Percentiles rank a stretch among this genome's conserved stretches.
phyloP scores from a whole-genome alignment of 2,797 vertebrate species.

The Pantherophis alleghaniensis region DNA sequence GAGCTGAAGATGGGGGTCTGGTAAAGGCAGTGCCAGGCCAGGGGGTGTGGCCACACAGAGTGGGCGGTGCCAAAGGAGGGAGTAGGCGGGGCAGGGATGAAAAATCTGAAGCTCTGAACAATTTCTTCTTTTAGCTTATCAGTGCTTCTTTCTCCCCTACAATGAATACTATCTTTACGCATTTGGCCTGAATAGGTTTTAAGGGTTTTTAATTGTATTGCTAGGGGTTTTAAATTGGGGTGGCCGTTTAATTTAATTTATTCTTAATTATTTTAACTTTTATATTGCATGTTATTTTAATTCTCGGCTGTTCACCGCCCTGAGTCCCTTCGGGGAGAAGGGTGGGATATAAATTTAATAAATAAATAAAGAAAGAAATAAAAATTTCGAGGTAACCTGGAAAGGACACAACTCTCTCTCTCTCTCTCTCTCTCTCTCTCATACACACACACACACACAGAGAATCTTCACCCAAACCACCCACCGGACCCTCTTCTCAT shows the following conservation, averaged over 20 bases:
- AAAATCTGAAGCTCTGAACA: not conserved
- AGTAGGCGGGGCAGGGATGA: not conserved
- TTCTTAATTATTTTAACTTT: too few relatives aligned
- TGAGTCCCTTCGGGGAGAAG: too few relatives aligned
- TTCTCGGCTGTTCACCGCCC: too few relatives aligned
- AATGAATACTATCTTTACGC: slow-evolving; percentile 31
- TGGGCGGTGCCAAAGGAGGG: too few relatives aligned
- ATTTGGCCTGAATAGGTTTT: not conserved
- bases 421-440: not conserved
- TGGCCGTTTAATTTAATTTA: too few relatives aligned
- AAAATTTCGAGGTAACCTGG: slow-evolving; percentile 11
- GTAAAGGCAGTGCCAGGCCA: not conserved
- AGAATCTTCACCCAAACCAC: not conserved
- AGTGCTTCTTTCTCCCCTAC: slow-evolving; percentile 19
- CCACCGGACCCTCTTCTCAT: not conserved
- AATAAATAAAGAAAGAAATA: too few relatives aligned
- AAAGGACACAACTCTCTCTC: fast-evolving
- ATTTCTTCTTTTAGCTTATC: slow-evolving; percentile 44
- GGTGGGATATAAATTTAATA: too few relatives aligned
- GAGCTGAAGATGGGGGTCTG: not conserved
- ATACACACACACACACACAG: fast-evolving
- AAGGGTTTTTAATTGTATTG: too few relatives aligned
- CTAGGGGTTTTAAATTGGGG: too few relatives aligned
- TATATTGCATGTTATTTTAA: too few relatives aligned
- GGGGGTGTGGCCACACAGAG: not conserved